A percentile compares a stretch with the other conserved stretches of the same genome.
Evolutionary conservation across 2,113 vertebrate species (phyloP).

Genomic region (Tapirus terrestris): DNA sequence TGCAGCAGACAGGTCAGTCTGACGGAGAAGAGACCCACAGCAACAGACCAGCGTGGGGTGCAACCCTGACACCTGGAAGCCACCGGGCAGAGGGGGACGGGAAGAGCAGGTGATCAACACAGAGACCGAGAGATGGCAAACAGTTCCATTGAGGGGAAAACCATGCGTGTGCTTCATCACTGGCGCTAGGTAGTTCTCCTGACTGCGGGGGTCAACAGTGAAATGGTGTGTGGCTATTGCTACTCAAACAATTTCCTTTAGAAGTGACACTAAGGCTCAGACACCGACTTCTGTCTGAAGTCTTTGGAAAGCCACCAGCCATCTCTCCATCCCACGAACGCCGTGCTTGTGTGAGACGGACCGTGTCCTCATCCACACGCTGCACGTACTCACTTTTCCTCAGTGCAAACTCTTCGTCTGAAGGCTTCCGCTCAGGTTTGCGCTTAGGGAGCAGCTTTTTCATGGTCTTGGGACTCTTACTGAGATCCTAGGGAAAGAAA

Average conservation of each 20-base stretch:
- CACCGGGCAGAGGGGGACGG: neutral
- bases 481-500: conserved; percentile 91
- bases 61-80: too few relatives aligned
- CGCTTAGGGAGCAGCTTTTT: conserved; percentile 99
- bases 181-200: neutral
- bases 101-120: neutral
- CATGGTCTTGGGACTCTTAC: conserved; percentile 99
- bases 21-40: neutral
- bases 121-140: neutral
- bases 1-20: too few relatives aligned
- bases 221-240: too few relatives aligned
- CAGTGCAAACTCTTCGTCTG: conserved; percentile 97
- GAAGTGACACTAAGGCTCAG: neutral
- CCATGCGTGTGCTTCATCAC: rapidly evolving
- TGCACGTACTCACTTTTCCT: conserved; percentile 93
- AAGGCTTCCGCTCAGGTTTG: conserved; percentile 97
- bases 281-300: neutral
- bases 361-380: neutral
- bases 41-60: neutral
- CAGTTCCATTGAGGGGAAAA: too few relatives aligned
- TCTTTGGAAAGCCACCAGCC: neutral
- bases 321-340: neutral
- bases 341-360: neutral
- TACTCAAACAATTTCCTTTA: neutral
- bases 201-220: rapidly evolving